Evolutionary conservation across 2,888 invertebrate genomes (phyloP).

Genomic region (Mythimna impura): DNA sequence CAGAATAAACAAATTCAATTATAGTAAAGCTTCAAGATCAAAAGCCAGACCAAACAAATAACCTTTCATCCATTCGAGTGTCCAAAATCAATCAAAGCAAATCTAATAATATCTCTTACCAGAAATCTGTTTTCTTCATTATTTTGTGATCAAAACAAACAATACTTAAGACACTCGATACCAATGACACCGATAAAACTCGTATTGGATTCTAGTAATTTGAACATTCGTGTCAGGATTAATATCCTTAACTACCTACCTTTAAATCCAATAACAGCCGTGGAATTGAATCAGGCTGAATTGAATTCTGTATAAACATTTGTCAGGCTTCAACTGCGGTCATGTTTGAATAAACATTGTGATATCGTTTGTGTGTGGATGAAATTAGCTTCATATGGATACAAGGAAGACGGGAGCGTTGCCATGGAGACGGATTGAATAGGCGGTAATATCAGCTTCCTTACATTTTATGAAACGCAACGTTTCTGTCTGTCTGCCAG

Average conservation of each 20-base stretch:
- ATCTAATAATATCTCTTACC: constrained; percentile 7
- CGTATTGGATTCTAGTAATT: constrained; percentile 56
- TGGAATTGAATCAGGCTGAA: constrained; percentile 67
- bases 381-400: constrained; percentile 48
- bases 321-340: constrained; percentile 66
- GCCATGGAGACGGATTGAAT: constrained; percentile 23
- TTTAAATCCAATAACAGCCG: constrained; percentile 72
- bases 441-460: constrained; percentile 31
- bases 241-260: constrained; percentile 53
- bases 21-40: not conserved
- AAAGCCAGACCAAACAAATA: not conserved
- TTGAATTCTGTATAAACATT: constrained; percentile 68
- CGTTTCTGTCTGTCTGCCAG: not conserved
- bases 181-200: constrained; percentile 46
- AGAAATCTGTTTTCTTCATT: not conserved
- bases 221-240: constrained; percentile 54
- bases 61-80: not conserved
- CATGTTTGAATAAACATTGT: constrained; percentile 46
- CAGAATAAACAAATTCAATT: not conserved
- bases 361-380: constrained; percentile 51
- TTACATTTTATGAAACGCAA: constrained; percentile 16
- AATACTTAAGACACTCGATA: constrained; percentile 41
- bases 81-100: constrained; percentile 19
- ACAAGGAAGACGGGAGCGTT: constrained; percentile 22
- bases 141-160: constrained; percentile 41